Conservation (phyloP, 2,888 invertebrate genomes). For the Cerastis rubricosa region DNA sequence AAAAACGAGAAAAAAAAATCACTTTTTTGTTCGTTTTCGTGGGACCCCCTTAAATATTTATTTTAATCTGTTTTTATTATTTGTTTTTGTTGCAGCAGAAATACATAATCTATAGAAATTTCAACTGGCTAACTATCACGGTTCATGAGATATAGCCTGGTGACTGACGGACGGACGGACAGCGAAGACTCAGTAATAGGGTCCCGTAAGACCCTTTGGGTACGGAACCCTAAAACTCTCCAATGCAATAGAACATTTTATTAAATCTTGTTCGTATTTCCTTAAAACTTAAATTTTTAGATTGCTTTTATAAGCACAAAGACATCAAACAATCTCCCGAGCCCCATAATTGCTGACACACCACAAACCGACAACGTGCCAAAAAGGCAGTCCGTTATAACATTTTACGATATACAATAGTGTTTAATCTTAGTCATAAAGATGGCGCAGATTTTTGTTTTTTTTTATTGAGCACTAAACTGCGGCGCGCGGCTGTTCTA, state of each 20-base stretch:
- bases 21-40: too few species aligned
- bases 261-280: not conserved
- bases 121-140: too few species aligned
- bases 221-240: too few species aligned
- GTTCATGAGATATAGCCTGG: too few species aligned
- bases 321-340: not conserved
- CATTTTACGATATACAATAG: constrained; percentile 53
- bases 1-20: too few species aligned
- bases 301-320: not conserved
- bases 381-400: constrained; percentile 45
- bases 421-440: constrained; percentile 59
- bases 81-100: too few species aligned
- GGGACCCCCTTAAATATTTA: too few species aligned
- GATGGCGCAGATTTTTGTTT: constrained; percentile 55
- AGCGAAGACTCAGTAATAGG: too few species aligned
- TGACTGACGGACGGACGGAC: too few species aligned
- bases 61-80: too few species aligned
- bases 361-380: constrained; percentile 16
- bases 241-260: not conserved
- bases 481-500: constrained; percentile 31
- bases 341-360: constrained; percentile 1
- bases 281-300: not conserved
- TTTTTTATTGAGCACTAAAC: constrained; percentile 64
- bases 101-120: too few species aligned
- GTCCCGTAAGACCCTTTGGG: too few species aligned